These are phyloP conservation scores for Ctenopoma multispine DNA, from an alignment of 2,797 vertebrate genomes.

Conservation along the genomic window DNA sequence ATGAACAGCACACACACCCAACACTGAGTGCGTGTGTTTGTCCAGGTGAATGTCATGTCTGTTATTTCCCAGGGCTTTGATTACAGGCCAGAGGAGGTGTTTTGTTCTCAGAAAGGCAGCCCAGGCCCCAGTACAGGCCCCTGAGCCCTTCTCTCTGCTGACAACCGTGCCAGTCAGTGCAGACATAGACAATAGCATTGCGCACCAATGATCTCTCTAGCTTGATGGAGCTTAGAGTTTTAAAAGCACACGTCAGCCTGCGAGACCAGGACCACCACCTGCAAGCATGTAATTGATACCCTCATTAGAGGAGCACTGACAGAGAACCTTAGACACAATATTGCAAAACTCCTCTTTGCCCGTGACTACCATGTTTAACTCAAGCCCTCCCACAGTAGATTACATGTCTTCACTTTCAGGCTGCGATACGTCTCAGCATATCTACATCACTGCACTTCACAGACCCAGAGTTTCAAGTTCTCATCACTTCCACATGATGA, in stretches of 20 bases:
- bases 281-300: conserved; percentile 75
- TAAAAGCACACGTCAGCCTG: conserved; percentile 72
- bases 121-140: conserved; percentile 57
- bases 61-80: conserved; percentile 84
- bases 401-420: conserved; percentile 53
- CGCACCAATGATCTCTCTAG: conserved; percentile 63
- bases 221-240: conserved; percentile 69
- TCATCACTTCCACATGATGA: conserved; percentile 7
- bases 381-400: conserved; percentile 14
- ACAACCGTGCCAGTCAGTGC: conserved; percentile 69
- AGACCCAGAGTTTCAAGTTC: conserved; percentile 11
- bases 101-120: conserved; percentile 79
- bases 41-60: conserved; percentile 77
- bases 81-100: conserved; percentile 81
- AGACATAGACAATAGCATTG: conserved; percentile 70
- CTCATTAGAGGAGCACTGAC: conserved; percentile 75
- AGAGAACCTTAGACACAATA: conserved; percentile 66
- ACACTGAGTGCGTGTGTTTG: conserved; percentile 59
- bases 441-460: conserved; percentile 28
- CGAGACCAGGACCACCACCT: conserved; percentile 68
- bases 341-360: conserved; percentile 36
- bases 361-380: conserved; percentile 39
- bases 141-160: conserved; percentile 69
- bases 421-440: conserved; percentile 43
- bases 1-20: conserved; percentile 27